Conservation (phyloP, 2,888 invertebrate species). For the Synergus japonicus region DNA sequence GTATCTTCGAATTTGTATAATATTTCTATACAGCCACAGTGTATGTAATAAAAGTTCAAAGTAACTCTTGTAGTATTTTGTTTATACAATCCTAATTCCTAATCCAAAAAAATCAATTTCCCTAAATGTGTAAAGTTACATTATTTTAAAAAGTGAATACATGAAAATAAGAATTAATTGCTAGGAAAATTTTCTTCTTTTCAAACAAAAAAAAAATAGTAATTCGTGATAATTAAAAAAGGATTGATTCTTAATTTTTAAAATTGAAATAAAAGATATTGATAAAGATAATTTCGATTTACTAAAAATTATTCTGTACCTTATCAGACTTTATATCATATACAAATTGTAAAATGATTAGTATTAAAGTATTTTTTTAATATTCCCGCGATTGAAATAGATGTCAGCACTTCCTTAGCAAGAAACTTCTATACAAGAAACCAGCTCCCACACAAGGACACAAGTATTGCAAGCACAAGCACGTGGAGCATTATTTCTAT, state of each 20-base stretch:
- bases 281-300: too few relatives aligned
- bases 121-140: background rate
- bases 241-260: too few relatives aligned
- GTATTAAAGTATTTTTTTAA: background rate
- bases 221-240: too few relatives aligned
- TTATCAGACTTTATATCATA: background rate
- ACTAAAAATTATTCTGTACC: too few relatives aligned
- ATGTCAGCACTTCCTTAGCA: background rate
- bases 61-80: slow-evolving; percentile 46
- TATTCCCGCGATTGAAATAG: background rate
- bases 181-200: background rate
- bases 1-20: slow-evolving; percentile 72
- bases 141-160: background rate
- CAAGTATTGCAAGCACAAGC: background rate
- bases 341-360: too few relatives aligned
- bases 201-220: too few relatives aligned
- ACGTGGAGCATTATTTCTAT: too few relatives aligned
- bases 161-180: background rate
- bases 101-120: background rate
- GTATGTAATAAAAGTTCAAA: slow-evolving; percentile 72
- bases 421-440: too few relatives aligned
- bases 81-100: background rate
- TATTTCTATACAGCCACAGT: slow-evolving; percentile 75
- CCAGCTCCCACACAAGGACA: background rate
- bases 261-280: background rate